Evolutionary conservation across 2,888 invertebrate genomes (phyloP), one percentile per base, ranked within the genome.

Genomic region (Hermaeophaga mercurialis): DNA sequence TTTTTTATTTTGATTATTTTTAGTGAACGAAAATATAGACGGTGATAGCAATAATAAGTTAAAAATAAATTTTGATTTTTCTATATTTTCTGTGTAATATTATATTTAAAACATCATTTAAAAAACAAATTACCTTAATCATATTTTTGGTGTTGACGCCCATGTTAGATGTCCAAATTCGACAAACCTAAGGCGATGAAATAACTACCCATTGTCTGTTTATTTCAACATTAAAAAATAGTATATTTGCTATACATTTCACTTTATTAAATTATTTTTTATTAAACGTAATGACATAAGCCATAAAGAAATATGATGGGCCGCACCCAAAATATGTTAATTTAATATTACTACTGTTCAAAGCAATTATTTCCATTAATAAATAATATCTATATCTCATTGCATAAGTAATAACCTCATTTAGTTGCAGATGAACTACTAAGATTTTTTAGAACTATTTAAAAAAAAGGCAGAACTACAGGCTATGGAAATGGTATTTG

Each of bases 271-370:
- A 47, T 47, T 47, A 47, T 47, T 15, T 24, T 47, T 47, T 33
- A 47, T 34, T 33, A 8, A 24, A 12, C 6, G 34, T 47, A 47
- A 47, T 47, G 47, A 47, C 34, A 47, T 47, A 47, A 43, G 14
- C 24, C 7, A 15, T 6, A 8, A 43, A 43, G 43, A 24, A 24
- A 24, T 22, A 45, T 33, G 47, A 36, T 17, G 15, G 14, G 8
- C 48, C 38, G 17, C 48, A 26, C 48, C 48, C 26, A 38, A 48
- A 48, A 38, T 38, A 38, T 47, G 15, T 24, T 24, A 47, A 47
- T 47, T 47, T 9, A 47, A 41, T 41, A 41, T 43, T 12, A 43
- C 43, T 43, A 24, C 43, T 24, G 43, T 43, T 24, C 24, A 15
- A 43, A 24, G 12, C 43, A 43, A 39, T 39, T 39, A 19, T 39